These are phyloP conservation scores for Andrena praecox DNA, from an alignment of 2,888 invertebrate genomes.

Conservation along the genomic window DNA sequence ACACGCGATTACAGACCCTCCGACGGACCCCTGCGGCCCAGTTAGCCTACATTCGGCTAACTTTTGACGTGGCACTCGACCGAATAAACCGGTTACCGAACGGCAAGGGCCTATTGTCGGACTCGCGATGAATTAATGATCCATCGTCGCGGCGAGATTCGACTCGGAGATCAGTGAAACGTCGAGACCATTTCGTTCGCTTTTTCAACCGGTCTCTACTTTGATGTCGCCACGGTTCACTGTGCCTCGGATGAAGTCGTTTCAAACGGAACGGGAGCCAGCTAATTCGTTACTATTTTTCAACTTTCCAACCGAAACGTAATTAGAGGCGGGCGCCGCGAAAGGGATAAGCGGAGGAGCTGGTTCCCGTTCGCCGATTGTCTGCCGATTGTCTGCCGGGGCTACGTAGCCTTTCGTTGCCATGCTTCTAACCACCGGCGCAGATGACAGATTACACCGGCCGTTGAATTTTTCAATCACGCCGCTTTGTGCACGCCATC, in stretches of 20 bases:
- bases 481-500: conserved; percentile 34
- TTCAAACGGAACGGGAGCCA: conserved; percentile 8
- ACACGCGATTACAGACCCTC: conserved; percentile 68
- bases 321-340: conserved; percentile 3
- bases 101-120: conserved; percentile 32
- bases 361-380: conserved; percentile 8
- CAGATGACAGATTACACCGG: conserved; percentile 60
- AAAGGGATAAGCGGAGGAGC: neutral
- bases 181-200: neutral
- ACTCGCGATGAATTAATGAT: conserved; percentile 46
- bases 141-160: conserved; percentile 26
- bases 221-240: conserved; percentile 40
- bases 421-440: neutral
- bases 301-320: conserved; percentile 9
- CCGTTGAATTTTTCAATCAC: conserved; percentile 69
- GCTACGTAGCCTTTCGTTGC: neutral
- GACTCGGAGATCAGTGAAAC: conserved; percentile 8
- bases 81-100: conserved; percentile 53
- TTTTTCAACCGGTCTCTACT: conserved; percentile 11
- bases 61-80: conserved; percentile 66
- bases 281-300: conserved; percentile 16
- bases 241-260: conserved; percentile 1
- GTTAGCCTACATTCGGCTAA: conserved; percentile 70
- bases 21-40: conserved; percentile 55
- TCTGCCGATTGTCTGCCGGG: conserved; percentile 1